Conservation (phyloP, 2,888 invertebrate species). For the Congeria kusceri region DNA sequence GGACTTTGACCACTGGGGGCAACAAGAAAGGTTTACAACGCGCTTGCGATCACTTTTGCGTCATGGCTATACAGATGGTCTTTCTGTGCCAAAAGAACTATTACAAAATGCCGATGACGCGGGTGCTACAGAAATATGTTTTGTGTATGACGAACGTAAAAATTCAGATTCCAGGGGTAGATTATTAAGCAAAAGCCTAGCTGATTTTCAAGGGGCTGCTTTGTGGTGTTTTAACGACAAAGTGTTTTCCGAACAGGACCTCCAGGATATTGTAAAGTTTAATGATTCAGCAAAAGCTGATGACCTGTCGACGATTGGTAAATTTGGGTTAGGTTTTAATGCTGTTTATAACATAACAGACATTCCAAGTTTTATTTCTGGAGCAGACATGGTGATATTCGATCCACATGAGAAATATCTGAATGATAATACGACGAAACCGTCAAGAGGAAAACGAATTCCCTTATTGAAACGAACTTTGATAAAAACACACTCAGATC, state of each 20-base stretch:
- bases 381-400: constrained; percentile 80
- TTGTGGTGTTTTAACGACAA: constrained; percentile 83
- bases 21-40: constrained; percentile 77
- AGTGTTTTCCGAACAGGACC: constrained; percentile 79
- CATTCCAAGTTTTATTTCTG: constrained; percentile 82
- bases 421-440: constrained; percentile 40
- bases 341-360: constrained; percentile 83
- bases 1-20: constrained; percentile 73
- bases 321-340: constrained; percentile 83
- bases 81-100: constrained; percentile 80
- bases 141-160: constrained; percentile 80
- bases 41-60: constrained; percentile 72
- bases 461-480: constrained; percentile 55
- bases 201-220: constrained; percentile 81
- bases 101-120: constrained; percentile 83
- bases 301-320: constrained; percentile 78
- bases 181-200: constrained; percentile 77
- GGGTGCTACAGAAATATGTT: constrained; percentile 72
- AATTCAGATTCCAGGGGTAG: constrained; percentile 67
- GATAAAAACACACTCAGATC: constrained; percentile 63
- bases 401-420: constrained; percentile 82
- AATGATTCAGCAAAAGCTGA: constrained; percentile 81
- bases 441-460: constrained; percentile 67
- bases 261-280: constrained; percentile 80
- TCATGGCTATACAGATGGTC: constrained; percentile 78